Evolutionary conservation across 2,888 invertebrate genomes (phyloP).

Genomic region (Cybosia mesomella): DNA sequence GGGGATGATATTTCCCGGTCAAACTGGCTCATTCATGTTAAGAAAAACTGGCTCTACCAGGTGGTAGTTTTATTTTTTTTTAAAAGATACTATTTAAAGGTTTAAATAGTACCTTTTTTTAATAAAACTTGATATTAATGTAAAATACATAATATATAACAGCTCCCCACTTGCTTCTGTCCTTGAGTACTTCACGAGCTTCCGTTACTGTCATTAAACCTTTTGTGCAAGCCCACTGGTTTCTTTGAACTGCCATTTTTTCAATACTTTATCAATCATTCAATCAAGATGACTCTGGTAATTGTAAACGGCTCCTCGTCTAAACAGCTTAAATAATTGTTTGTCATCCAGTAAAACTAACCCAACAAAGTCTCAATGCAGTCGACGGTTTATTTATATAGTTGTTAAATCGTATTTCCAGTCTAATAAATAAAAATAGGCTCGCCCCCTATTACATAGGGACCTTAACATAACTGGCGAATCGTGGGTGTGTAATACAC

Average conservation of each 20-base stretch:
- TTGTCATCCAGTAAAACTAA: neutral
- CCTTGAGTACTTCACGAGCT: too few species aligned
- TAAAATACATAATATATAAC: neutral
- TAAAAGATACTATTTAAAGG: too few species aligned
- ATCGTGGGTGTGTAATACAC: too few species aligned
- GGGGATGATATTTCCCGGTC: too few species aligned
- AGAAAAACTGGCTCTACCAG: too few species aligned
- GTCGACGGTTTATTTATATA: neutral
- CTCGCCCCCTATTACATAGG: too few species aligned
- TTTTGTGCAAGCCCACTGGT: neutral
- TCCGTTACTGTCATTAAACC: neutral
- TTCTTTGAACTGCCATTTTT: neutral
- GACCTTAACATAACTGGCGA: too few species aligned
- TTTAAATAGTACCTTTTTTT: too few species aligned
- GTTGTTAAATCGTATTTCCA: neutral
- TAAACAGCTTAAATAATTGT: neutral
- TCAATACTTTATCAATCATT: neutral
- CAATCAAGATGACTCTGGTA: too few species aligned
- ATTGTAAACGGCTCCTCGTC: neutral
- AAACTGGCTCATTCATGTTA: too few species aligned
- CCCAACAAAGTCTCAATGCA: neutral
- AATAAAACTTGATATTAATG: too few species aligned
- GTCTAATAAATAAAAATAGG: slow-evolving; percentile 13
- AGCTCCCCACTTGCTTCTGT: neutral
- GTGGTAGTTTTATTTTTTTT: too few species aligned